Evolutionary conservation across 2,797 vertebrate species (phyloP), one percentile per base, ranked within the genome.

Genomic region (Brachyalestes nurse): DNA sequence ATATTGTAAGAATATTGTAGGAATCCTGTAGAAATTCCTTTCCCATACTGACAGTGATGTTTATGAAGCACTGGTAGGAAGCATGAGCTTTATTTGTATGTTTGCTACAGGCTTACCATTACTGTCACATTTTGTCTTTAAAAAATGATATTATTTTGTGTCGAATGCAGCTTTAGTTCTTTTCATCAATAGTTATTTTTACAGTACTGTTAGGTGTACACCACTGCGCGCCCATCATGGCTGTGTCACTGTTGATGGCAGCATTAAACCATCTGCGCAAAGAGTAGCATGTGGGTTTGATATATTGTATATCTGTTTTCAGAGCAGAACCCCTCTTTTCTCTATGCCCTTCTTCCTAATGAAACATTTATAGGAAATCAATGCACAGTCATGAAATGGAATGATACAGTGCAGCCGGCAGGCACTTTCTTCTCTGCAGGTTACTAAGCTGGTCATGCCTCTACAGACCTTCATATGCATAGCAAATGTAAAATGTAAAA

Each of bases 291-390:
- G 74, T 73, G 62, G 42, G 58, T 80, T 77, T 76, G 70, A 73
- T 77, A 80, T 75, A 80, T 60, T 40, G 75, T 83, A 79, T 79
- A 77, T 64, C 64, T 79, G 53, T 75, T 79, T 73, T 78, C 81
- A 65, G 38, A 64, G 80, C 57, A 64, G 40, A 77, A 84, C 71
- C 62, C 45, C 58, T 72, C 40, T 34, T 78, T 73, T 78, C 23
- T 60, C 64, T 67, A 23, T 69, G 72, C 51, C 60, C 77, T 49
- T 74, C 65, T 73, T 57, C 23, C 77, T 84, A 80, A 82, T 82
- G 65, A 83, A 79, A 80, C 86, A 83, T 84, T 85, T 82, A 82
- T 78, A 77, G 86, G 66, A 85, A 85, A 84, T 80, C 82, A 82
- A 85, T 87, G 70, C 67, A 81, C 65, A 78, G 61, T 80, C 73